A percentile compares a stretch with the other conserved stretches of the same genome.
Evolutionary conservation across 2,113 vertebrate genomes (phyloP).

Genomic region (Oncorhynchus kisutch): DNA sequence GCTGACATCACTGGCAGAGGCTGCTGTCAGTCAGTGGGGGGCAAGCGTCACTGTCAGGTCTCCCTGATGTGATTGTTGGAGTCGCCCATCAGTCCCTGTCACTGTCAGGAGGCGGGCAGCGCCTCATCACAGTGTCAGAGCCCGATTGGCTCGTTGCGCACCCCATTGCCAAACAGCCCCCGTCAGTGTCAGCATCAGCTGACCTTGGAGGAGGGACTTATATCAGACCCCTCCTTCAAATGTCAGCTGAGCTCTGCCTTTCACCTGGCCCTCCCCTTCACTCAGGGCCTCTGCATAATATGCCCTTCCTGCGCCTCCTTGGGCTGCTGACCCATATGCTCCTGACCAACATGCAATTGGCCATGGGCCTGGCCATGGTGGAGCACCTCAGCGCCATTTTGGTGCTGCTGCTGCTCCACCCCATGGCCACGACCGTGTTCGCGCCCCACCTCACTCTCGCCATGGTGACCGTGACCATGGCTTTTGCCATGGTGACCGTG

Average conservation of each 20-base stretch:
- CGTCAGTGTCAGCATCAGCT: slow-evolving; percentile 97
- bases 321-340: slow-evolving; percentile 36
- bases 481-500: background rate
- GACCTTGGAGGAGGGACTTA: slow-evolving; percentile 38
- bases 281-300: slow-evolving; percentile 65
- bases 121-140: slow-evolving; percentile 86
- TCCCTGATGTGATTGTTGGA: slow-evolving; percentile 77
- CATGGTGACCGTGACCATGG: slow-evolving; percentile 26
- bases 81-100: slow-evolving; percentile 76
- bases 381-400: background rate
- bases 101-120: slow-evolving; percentile 88
- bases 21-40: slow-evolving; percentile 79
- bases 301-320: slow-evolving; percentile 32
- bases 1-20: slow-evolving; percentile 67
- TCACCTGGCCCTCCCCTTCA: slow-evolving; percentile 66
- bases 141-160: slow-evolving; percentile 62
- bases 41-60: slow-evolving; percentile 91
- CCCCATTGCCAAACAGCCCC: slow-evolving; percentile 78
- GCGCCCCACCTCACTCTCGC: background rate
- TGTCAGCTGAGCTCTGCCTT: slow-evolving; percentile 82
- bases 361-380: background rate
- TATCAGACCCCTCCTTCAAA: slow-evolving; percentile 59
- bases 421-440: slow-evolving; percentile 22
- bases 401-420: background rate
- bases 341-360: slow-evolving; percentile 25